A percentile compares a stretch with the other conserved stretches of the same genome.
These are phyloP conservation scores for Acrocephalus scirpaceus DNA, from an alignment of 2,797 vertebrate species.

Conservation along the genomic window DNA sequence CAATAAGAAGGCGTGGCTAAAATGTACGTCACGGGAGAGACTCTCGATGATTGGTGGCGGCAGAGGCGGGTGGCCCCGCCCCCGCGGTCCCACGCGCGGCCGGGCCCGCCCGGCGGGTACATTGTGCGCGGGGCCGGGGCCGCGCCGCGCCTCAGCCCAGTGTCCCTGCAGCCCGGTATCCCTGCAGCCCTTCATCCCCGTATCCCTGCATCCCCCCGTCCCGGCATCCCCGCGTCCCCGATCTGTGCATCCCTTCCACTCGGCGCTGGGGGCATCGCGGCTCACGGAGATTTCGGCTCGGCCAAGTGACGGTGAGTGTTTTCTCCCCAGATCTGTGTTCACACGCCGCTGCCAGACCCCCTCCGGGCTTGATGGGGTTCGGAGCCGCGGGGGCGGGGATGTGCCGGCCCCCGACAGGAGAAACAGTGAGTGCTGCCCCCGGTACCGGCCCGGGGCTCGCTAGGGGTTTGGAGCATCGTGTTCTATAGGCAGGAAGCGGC, in stretches of 20 bases:
- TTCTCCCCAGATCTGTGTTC: fast-evolving
- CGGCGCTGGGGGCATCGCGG: neutral
- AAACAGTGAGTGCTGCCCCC: neutral
- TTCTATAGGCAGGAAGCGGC: neutral
- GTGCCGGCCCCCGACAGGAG: neutral
- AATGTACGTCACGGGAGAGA: fast-evolving
- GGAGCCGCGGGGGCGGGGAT: neutral
- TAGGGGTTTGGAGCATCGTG: neutral
- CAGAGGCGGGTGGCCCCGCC: neutral
- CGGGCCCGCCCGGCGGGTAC: constrained; percentile 3
- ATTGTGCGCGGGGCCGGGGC: neutral
- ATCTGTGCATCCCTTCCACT: neutral
- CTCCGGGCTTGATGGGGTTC: neutral
- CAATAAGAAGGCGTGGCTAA: fast-evolving
- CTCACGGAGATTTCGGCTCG: neutral
- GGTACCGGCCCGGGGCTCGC: neutral
- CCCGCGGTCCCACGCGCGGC: constrained; percentile 61
- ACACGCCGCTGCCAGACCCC: fast-evolving
- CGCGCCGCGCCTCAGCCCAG: neutral
- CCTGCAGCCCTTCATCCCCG: neutral
- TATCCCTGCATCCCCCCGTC: too few relatives aligned
- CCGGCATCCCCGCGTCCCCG: neutral
- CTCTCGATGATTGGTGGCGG: neutral
- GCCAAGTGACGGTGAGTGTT: neutral
- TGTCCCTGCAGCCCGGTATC: too few relatives aligned